Evolutionary conservation across 2,113 vertebrate genomes (phyloP).

Genomic region (Triplophysa rosa): DNA sequence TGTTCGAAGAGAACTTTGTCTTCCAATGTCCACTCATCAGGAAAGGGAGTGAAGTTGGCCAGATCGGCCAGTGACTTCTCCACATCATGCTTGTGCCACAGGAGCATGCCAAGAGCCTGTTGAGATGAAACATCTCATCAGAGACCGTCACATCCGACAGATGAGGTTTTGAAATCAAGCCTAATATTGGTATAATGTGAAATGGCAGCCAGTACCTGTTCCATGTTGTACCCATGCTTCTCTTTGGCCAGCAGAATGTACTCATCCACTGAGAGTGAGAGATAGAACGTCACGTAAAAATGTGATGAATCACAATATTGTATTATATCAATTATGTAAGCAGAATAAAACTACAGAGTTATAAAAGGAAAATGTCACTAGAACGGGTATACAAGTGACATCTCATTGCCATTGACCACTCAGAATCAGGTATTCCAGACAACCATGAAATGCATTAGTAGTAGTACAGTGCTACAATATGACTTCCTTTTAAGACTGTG

Average conservation of each 20-base stretch:
- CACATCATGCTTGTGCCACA: conserved; percentile 82
- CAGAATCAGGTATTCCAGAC: too few relatives aligned
- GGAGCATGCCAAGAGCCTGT: conserved; percentile 78
- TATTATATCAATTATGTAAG: too few relatives aligned
- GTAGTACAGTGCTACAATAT: too few relatives aligned
- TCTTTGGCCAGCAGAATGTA: conserved; percentile 98
- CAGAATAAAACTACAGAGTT: too few relatives aligned
- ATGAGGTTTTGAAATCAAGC: background rate
- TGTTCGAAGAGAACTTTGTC: conserved; percentile 83
- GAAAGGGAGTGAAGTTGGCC: conserved; percentile 81
- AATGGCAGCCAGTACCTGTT: conserved; percentile 80
- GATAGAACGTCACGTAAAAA: background rate
- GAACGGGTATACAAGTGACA: too few relatives aligned
- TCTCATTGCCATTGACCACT: too few relatives aligned
- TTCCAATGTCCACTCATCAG: conserved; percentile 80
- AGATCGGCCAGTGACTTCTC: conserved; percentile 80
- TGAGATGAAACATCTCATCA: background rate
- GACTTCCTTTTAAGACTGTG: too few relatives aligned
- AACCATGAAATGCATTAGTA: too few relatives aligned
- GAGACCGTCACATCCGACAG: background rate
- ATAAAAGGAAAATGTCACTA: too few relatives aligned
- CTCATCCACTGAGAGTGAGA: conserved; percentile 86
- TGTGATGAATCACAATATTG: too few relatives aligned
- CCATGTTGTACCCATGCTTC: conserved; percentile 98
- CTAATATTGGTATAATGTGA: background rate